Percentiles rank a stretch among this genome's conserved stretches.
These are phyloP conservation scores for Tinamus major DNA, from an alignment of 2,797 vertebrate species.

Conservation along the genomic window DNA sequence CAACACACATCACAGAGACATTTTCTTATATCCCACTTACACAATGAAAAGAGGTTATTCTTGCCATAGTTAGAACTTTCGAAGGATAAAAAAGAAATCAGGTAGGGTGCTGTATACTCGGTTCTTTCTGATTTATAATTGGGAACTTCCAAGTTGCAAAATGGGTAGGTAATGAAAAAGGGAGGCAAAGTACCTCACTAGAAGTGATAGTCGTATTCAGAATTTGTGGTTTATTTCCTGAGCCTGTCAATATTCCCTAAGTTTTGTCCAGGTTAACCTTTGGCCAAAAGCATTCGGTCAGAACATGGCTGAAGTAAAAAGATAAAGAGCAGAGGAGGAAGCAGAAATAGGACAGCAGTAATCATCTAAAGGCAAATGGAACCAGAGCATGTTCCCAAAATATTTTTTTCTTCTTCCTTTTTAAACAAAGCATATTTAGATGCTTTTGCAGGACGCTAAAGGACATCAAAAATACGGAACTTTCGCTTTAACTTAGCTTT, in stretches of 20 bases:
- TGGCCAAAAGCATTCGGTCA: background rate
- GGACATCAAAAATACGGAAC: background rate
- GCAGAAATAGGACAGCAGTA: background rate
- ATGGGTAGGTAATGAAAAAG: background rate
- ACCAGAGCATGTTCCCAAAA: background rate
- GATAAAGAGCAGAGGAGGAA: background rate
- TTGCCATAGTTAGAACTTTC: background rate
- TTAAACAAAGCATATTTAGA: background rate
- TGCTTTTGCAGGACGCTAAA: background rate
- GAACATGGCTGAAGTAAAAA: background rate
- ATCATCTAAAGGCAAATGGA: background rate
- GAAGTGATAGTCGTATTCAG: background rate
- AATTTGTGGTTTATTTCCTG: background rate
- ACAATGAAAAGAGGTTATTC: background rate
- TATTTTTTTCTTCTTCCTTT: background rate
- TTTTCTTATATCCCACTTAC: background rate
- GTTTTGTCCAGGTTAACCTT: background rate
- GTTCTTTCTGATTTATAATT: background rate
- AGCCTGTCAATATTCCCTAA: background rate
- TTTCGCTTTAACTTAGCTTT: slow-evolving; percentile 33
- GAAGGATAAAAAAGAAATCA: background rate
- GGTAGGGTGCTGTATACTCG: background rate
- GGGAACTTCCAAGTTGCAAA: background rate
- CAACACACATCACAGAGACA: background rate
- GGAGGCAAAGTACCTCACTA: background rate